phyloP scores from a whole-genome alignment of 2,888 invertebrate species.

The Lymantria monacha region DNA sequence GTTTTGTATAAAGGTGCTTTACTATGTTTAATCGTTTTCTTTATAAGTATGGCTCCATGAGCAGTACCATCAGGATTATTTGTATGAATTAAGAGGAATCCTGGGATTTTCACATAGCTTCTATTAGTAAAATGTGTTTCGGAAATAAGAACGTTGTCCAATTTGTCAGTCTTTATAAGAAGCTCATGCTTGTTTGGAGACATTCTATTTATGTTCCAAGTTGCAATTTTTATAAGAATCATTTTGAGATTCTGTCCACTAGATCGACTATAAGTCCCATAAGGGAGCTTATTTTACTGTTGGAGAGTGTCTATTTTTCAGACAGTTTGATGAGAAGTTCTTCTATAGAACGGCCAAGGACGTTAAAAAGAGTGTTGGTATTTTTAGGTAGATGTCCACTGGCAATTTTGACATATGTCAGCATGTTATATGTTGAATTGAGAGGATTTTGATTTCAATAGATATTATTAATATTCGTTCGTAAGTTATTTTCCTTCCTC shows the following conservation, averaged over 20 bases:
- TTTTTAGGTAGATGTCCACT: neutral
- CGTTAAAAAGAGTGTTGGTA: neutral
- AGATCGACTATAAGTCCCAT: constrained; percentile 9
- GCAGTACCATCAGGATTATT: neutral
- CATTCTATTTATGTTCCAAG: constrained; percentile 19
- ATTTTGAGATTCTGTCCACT: constrained; percentile 1
- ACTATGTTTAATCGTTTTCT: neutral
- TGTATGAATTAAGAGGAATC: neutral
- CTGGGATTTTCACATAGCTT: neutral
- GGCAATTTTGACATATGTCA: neutral
- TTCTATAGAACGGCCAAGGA: neutral
- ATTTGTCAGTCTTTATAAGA: neutral
- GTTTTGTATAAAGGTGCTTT: neutral
- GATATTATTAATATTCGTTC: neutral
- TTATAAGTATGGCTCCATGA: neutral
- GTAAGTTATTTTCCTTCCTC: neutral
- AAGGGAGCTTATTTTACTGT: constrained; percentile 14
- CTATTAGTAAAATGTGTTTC: neutral
- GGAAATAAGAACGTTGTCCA: constrained; percentile 4
- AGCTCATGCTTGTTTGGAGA: constrained; percentile 9
- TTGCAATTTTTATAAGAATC: constrained; percentile 4
- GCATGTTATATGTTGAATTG: neutral
- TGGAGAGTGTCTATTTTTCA: neutral
- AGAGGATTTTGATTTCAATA: neutral
- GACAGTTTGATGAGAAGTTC: neutral